Evolutionary conservation across 2,113 vertebrate genomes (phyloP), one percentile per base, ranked within the genome.

Genomic region (Xiphophorus hellerii): DNA sequence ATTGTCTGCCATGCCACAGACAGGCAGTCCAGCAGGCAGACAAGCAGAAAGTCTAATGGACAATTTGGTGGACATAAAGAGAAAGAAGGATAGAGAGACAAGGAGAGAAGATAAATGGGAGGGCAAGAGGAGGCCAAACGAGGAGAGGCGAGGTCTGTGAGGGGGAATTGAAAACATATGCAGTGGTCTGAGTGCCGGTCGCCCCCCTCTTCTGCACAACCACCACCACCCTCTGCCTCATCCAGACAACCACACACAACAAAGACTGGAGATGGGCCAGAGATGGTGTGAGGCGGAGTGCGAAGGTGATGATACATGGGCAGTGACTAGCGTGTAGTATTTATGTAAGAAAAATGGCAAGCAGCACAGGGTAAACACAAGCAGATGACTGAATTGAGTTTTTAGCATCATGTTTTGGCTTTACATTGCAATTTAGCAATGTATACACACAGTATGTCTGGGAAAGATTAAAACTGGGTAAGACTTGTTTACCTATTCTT

Each of bases 241-340:
- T 83, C 69, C 84, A 91, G 84, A 88, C 87, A 90, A 76, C 88
- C 84, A 69, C 86, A 92, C 82, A 93, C 88, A 90, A 92, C 90
- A 93, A 88, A 91, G 90, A 85, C 74, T 51, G 75, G 86, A 84
- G 73, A 82, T 35, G 77, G 77, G 83, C 85, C 84, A 90, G 77
- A 88, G 83, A 82, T 82, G 84, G 90, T 88, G 89, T 84, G 88
- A 88, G 87, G 80, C 69, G 76, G 81, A 82, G 80, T 80, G 80
- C 42, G 60, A 84, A 89, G 85, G 89, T 92, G 90, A 90, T 92
- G 90, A 92, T 79, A 90, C 78, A 83, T 75, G 78, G 73, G 82
- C 80, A 86, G 71, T 62, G 69, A 83, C 73, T 84, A 74, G 66
- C 66, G 77, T 58, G 39, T 39, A 17, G 35, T 84, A 83, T 78